These are phyloP conservation scores for Ypsolopha sequella DNA, from an alignment of 2,888 invertebrate genomes.

Conservation along the genomic window DNA sequence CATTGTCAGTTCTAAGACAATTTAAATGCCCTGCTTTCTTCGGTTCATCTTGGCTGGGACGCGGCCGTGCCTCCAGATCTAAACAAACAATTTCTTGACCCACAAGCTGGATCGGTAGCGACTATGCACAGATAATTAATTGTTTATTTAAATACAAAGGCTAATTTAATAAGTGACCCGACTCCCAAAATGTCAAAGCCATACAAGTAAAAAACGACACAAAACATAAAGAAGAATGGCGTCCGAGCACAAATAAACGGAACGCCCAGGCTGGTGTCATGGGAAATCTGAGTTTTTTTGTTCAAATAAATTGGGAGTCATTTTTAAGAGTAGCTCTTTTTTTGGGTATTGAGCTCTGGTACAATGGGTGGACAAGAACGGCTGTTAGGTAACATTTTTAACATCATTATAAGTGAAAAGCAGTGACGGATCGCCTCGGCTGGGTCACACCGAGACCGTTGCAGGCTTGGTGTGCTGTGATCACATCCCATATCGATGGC, in stretches of 20 bases:
- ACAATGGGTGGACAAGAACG: slow-evolving; percentile 67
- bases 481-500: too few relatives aligned
- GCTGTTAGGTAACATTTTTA: slow-evolving; percentile 65
- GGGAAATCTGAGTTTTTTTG: slow-evolving; percentile 58
- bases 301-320: slow-evolving; percentile 66
- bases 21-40: too few relatives aligned
- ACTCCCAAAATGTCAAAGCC: slow-evolving; percentile 61
- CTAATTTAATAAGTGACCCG: slow-evolving; percentile 69
- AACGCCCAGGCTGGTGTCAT: slow-evolving; percentile 58
- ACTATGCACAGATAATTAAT: slow-evolving; percentile 44
- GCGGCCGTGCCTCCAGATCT: too few relatives aligned
- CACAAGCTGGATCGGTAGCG: not conserved
- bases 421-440: slow-evolving; percentile 47
- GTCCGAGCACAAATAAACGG: slow-evolving; percentile 29
- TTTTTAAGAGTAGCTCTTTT: slow-evolving; percentile 48
- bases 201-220: slow-evolving; percentile 55
- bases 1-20: too few relatives aligned
- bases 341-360: slow-evolving; percentile 46
- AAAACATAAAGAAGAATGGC: slow-evolving; percentile 55
- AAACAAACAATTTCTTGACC: not conserved
- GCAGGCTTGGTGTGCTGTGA: too few relatives aligned
- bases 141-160: slow-evolving; percentile 68
- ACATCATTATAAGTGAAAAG: slow-evolving; percentile 69
- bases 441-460: not conserved
- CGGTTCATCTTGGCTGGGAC: too few relatives aligned